A percentile compares a stretch with the other conserved stretches of the same genome.
phyloP scores from a whole-genome alignment of 2,797 vertebrate genomes.

The Epinephelus coioides region DNA sequence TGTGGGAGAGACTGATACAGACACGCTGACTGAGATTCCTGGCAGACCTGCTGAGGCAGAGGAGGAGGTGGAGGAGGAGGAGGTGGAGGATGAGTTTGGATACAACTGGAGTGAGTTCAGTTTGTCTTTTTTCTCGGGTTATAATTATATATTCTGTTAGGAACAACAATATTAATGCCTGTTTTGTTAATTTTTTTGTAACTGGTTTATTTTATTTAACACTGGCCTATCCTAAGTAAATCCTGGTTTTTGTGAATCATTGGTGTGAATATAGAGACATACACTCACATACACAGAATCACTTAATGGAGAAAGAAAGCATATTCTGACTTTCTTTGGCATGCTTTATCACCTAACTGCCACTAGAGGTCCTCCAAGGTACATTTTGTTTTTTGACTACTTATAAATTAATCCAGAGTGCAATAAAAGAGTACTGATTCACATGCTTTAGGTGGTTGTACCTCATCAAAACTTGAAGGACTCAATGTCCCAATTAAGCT shows the following conservation, averaged over 20 bases:
- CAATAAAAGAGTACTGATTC: conserved; percentile 30
- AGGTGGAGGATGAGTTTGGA: conserved; percentile 92
- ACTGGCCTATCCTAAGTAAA: neutral
- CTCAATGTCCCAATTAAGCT: conserved; percentile 45
- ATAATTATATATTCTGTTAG: neutral
- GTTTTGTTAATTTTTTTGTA: neutral
- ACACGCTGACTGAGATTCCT: conserved; percentile 79
- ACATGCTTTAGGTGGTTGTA: conserved; percentile 21
- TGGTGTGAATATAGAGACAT: neutral
- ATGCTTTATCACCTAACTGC: conserved; percentile 28
- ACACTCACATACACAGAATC: neutral
- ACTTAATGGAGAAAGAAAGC: neutral
- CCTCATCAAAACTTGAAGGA: conserved; percentile 55
- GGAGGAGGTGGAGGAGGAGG: conserved; percentile 58
- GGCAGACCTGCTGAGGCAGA: conserved; percentile 70
- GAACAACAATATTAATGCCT: neutral
- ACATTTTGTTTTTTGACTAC: conserved; percentile 18
- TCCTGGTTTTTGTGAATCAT: neutral
- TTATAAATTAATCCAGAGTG: conserved; percentile 17
- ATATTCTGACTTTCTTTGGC: neutral
- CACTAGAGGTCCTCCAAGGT: conserved; percentile 76
- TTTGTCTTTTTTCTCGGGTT: neutral
- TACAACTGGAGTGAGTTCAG: conserved; percentile 95
- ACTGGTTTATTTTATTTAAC: neutral
- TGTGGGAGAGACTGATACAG: conserved; percentile 86